A percentile compares a stretch with the other conserved stretches of the same genome.
Conservation (phyloP, 2,888 invertebrate species). For the Drosophila antonietae region DNA sequence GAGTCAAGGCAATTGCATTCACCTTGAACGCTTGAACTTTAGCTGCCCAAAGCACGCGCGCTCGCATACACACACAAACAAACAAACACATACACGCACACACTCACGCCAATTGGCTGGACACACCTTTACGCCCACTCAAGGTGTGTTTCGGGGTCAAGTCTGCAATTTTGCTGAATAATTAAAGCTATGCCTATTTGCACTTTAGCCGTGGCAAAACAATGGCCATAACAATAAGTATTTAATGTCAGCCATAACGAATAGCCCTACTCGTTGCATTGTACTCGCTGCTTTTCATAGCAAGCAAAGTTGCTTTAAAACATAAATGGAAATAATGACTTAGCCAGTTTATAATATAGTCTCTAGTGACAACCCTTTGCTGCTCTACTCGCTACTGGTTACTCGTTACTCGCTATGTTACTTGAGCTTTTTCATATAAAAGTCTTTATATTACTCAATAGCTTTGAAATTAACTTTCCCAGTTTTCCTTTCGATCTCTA, state of each 20-base stretch:
- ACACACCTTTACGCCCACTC: slow-evolving; percentile 37
- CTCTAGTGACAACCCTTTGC: too few relatives aligned
- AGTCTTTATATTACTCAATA: too few relatives aligned
- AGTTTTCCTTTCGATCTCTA: too few relatives aligned
- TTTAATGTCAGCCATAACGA: neutral
- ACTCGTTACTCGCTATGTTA: neutral
- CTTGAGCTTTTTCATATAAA: too few relatives aligned
- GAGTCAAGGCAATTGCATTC: slow-evolving; percentile 30
- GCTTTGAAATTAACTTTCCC: too few relatives aligned
- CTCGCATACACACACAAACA: slow-evolving; percentile 6
- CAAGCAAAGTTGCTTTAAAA: too few relatives aligned
- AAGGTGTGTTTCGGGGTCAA: slow-evolving; percentile 27
- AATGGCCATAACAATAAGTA: neutral
- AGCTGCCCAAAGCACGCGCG: slow-evolving; percentile 20
- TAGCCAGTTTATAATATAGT: neutral
- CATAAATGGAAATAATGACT: neutral
- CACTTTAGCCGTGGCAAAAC: neutral
- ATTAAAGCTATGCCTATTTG: neutral
- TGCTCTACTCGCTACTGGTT: neutral
- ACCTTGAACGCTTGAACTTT: slow-evolving; percentile 51
- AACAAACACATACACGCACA: neutral
- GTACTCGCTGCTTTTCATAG: too few relatives aligned
- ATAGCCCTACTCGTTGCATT: neutral
- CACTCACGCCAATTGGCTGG: slow-evolving; percentile 23
- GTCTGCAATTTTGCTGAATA: slow-evolving; percentile 10